Evolutionary conservation across 2,797 vertebrate species (phyloP).

Genomic region (Arctocebus calabarensis): DNA sequence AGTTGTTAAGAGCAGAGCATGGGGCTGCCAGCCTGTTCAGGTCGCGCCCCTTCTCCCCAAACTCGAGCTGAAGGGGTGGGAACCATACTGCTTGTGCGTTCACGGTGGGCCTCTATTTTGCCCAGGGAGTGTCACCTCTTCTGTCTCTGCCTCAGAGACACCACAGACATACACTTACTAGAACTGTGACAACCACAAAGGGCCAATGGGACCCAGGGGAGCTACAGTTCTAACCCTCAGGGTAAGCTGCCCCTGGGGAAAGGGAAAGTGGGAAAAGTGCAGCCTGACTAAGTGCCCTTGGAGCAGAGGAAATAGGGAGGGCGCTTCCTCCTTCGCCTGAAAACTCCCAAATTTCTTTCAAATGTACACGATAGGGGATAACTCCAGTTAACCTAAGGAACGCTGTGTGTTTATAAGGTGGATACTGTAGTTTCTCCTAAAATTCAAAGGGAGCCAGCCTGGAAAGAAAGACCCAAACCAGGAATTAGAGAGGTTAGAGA

Average conservation of each 20-base stretch:
- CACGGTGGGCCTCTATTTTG: not conserved
- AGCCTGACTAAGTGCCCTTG: not conserved
- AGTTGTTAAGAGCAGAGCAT: not conserved
- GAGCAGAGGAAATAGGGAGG: not conserved
- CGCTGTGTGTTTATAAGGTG: not conserved
- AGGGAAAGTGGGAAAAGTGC: not conserved
- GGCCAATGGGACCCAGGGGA: not conserved
- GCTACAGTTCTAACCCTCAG: not conserved
- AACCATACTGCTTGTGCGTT: not conserved
- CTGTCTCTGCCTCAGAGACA: not conserved
- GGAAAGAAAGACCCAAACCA: not conserved
- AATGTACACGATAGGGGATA: not conserved
- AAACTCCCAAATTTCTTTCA: not conserved
- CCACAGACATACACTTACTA: not conserved
- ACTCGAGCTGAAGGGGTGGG: not conserved
- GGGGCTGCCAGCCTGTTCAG: not conserved
- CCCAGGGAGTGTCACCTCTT: not conserved
- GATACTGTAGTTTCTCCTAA: slow-evolving; percentile 35
- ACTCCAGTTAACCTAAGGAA: slow-evolving; percentile 28
- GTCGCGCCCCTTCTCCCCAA: not conserved
- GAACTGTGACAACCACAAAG: not conserved
- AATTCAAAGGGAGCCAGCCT: not conserved
- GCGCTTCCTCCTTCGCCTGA: not conserved
- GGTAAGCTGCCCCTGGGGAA: not conserved
- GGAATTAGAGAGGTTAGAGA: not conserved